Evolutionary conservation across 2,797 vertebrate genomes (phyloP), one percentile per base, ranked within the genome.

Genomic region (Betta splendens): DNA sequence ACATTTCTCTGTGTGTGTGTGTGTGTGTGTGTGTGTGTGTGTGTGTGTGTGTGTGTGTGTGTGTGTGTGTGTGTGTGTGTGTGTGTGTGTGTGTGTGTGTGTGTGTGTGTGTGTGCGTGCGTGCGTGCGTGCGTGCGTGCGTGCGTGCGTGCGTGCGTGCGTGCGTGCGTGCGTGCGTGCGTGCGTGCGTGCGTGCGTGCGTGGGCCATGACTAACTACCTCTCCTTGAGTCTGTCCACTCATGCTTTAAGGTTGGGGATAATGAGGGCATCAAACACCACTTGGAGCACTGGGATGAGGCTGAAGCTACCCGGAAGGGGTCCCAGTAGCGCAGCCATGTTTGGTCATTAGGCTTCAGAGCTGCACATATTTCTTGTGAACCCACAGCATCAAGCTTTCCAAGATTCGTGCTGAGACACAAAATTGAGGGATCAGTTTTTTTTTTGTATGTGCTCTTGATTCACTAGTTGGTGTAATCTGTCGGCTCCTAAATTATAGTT

Each of bases 261-360:
- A 66, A 87, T 79, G 69, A 80, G 55, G 72, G 58, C 65, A 72
- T 77, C 73, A 75, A 48, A 80, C 76, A 78, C 67, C 4, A 56
- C 68, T 81, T 81, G 76, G 51, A n/a, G 31, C 69, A 58, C 59
- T 71, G 59, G 23, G 62, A 83, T 67, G 53, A 64, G 49, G 53
- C 74, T 59, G 51, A 67, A 47, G 35, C 57, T 52, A 43, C 66
- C 68, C 42, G 45, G 66, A 85, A 72, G 53, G 60, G 46, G 42
- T 70, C 44, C 22, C 52, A 36, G 38, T 58, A 54, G 57, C 69
- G n/a, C 73, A 28, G 62, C 88, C 85, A 79, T 86, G 79, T 89
- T 89, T 88, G 87, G 86, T 86, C 79, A 82, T 77, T 67, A 68
- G 22, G 23, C 56, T 36, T 72, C 52, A 22, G 38, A 59, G 67